These are phyloP conservation scores for Pterobdella sp. DNA, from an alignment of 2,888 invertebrate genomes.

Conservation along the genomic window DNA sequence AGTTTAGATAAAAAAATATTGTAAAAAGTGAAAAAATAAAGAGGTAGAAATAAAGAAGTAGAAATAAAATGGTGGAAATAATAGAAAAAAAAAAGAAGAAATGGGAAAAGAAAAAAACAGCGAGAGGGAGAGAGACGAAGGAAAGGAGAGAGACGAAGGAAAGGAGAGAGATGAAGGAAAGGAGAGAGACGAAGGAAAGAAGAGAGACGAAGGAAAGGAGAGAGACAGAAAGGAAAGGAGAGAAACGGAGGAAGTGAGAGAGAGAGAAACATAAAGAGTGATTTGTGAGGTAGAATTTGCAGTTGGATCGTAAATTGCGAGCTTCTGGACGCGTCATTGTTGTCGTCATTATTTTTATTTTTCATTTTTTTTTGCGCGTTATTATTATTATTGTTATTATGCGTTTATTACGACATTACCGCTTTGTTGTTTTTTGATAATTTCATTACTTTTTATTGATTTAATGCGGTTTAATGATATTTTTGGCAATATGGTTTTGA, in stretches of 20 bases:
- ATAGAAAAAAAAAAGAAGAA: background rate
- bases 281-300: slow-evolving; percentile 3
- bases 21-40: background rate
- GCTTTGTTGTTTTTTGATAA: no score
- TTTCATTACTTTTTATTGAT: no score
- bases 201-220: background rate
- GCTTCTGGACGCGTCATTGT: slow-evolving; percentile 1
- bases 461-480: no score
- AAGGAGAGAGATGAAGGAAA: background rate
- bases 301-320: background rate
- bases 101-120: background rate
- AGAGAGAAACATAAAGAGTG: background rate
- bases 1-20: background rate
- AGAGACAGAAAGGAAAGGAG: background rate
- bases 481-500: no score
- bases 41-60: background rate
- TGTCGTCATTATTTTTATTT: background rate
- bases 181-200: background rate
- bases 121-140: slow-evolving; percentile 1
- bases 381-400: background rate
- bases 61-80: background rate
- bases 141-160: background rate
- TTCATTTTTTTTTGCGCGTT: background rate
- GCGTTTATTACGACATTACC: background rate
- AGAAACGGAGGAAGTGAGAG: background rate